Conservation (phyloP, 2,797 vertebrate genomes). For the Urocyon cinereoargenteus region DNA sequence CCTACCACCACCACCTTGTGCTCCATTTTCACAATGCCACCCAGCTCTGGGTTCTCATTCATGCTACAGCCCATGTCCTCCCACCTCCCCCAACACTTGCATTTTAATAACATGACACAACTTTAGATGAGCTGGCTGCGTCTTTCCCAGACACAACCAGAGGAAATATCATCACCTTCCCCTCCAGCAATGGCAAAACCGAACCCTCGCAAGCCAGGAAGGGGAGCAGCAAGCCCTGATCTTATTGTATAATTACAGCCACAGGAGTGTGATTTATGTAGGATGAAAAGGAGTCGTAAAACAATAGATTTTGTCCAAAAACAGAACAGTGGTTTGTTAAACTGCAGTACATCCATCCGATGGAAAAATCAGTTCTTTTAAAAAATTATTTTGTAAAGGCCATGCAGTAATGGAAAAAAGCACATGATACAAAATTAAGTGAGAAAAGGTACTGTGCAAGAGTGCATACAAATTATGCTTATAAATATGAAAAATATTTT, state of each 20-base stretch:
- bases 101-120: fast-evolving
- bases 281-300: not conserved
- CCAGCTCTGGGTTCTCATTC: not conserved
- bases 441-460: not conserved
- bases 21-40: not conserved
- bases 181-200: fast-evolving
- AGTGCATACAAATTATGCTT: not conserved
- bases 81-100: not conserved
- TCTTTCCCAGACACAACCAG: not conserved
- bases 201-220: not conserved
- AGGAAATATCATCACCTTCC: fast-evolving
- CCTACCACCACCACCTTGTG: fast-evolving
- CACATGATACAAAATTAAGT: not conserved
- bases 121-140: fast-evolving
- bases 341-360: too few species aligned
- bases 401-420: not conserved
- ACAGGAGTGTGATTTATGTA: not conserved
- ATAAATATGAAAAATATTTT: not conserved
- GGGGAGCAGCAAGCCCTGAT: not conserved
- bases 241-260: not conserved
- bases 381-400: not conserved
- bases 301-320: not conserved
- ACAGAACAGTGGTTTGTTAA: not conserved
- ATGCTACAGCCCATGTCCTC: fast-evolving
- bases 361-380: not conserved